These are phyloP conservation scores for Lagocephalus sceleratus DNA, from an alignment of 2,797 vertebrate genomes.

Conservation along the genomic window DNA sequence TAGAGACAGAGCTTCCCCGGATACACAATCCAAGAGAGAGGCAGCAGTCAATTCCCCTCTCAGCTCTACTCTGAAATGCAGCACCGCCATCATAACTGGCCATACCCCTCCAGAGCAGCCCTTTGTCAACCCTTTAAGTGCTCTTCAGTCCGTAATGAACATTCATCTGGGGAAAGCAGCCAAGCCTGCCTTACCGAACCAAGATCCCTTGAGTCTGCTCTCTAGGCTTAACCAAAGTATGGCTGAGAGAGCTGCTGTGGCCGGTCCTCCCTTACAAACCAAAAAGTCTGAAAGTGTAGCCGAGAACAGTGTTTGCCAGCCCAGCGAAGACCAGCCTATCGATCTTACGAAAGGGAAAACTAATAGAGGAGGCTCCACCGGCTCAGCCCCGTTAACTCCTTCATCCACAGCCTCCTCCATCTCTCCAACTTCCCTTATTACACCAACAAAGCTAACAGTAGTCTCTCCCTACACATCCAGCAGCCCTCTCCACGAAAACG, in stretches of 20 bases:
- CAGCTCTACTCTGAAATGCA: constrained; percentile 79
- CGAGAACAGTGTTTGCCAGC: constrained; percentile 84
- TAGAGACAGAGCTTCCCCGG: constrained; percentile 73
- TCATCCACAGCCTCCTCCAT: constrained; percentile 85
- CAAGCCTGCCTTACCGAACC: constrained; percentile 89
- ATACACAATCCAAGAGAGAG: constrained; percentile 75
- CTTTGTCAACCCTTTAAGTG: constrained; percentile 96
- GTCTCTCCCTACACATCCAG: constrained; percentile 90
- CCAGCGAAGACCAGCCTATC: constrained; percentile 94
- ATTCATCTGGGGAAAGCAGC: constrained; percentile 98
- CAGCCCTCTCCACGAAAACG: constrained; percentile 95
- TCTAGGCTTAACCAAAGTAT: constrained; percentile 98
- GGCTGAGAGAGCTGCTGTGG: constrained; percentile 93
- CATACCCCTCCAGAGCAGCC: constrained; percentile 92
- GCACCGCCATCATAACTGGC: constrained; percentile 90
- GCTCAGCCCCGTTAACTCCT: constrained; percentile 86
- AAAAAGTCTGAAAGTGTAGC: constrained; percentile 80
- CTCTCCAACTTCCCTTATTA: constrained; percentile 85
- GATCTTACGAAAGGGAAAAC: constrained; percentile 97
- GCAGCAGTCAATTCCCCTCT: constrained; percentile 71
- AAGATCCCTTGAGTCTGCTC: constrained; percentile 98
- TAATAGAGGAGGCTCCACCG: constrained; percentile 84
- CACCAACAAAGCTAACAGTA: constrained; percentile 83
- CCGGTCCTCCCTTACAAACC: constrained; percentile 84
- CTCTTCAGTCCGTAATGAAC: constrained; percentile 98